These are phyloP conservation scores for Macrobrachium rosenbergii DNA, from an alignment of 1,140 invertebrate genomes.

Conservation along the genomic window DNA sequence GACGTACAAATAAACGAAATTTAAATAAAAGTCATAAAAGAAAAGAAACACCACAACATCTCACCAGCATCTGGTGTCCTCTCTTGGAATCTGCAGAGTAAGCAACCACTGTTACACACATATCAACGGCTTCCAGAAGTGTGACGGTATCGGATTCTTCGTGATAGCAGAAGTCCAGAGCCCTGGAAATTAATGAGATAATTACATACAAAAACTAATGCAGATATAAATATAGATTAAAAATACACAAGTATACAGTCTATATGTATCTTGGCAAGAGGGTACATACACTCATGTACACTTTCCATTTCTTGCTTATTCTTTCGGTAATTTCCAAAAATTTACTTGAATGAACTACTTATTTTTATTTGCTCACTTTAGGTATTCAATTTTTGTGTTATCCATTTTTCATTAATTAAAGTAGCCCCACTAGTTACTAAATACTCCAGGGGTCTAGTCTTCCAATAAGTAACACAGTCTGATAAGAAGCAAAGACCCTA, in stretches of 20 bases:
- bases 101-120: slow-evolving; percentile 97
- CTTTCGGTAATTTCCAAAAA: no score
- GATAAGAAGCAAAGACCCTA: no score
- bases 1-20: neutral
- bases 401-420: no score
- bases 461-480: no score
- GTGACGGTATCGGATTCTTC: slow-evolving; percentile 96
- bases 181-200: slow-evolving; percentile 69
- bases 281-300: no score
- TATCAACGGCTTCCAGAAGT: slow-evolving; percentile 92
- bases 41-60: neutral
- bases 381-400: no score
- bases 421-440: no score
- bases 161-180: slow-evolving; percentile 97
- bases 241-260: slow-evolving; percentile 4
- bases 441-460: no score
- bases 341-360: no score
- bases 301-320: no score
- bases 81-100: slow-evolving; percentile 96
- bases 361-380: no score
- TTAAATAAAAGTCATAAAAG: neutral
- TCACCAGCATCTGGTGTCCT: slow-evolving; percentile 95
- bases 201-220: neutral
- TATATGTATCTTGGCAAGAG: neutral
- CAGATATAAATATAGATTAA: slow-evolving; percentile 17